A percentile compares a stretch with the other conserved stretches of the same genome.
Conservation (phyloP, 2,888 invertebrate species). For the Listrodromus nycthemerus region DNA sequence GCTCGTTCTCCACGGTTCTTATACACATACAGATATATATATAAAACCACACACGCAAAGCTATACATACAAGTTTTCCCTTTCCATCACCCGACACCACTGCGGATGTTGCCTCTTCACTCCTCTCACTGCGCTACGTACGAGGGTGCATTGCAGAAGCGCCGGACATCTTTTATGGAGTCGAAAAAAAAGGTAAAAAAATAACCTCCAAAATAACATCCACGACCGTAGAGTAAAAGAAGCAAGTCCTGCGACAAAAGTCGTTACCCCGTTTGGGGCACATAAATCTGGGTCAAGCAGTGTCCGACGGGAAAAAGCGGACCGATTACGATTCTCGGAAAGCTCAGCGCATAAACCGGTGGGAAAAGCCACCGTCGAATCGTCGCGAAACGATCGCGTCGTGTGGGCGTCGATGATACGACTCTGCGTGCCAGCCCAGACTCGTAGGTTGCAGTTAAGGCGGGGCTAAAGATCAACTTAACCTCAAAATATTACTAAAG, state of each 20-base stretch:
- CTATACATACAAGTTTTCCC: slow-evolving; percentile 44
- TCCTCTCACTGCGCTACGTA: slow-evolving; percentile 23
- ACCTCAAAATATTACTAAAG: no score
- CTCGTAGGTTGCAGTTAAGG: neutral
- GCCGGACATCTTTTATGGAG: neutral
- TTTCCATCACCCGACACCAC: slow-evolving; percentile 63
- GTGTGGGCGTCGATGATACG: neutral
- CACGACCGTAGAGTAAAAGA: neutral
- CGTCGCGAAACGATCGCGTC: slow-evolving; percentile 14
- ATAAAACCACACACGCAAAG: slow-evolving; percentile 10
- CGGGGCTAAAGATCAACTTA: no score
- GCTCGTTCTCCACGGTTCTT: slow-evolving; percentile 38
- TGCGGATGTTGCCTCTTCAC: slow-evolving; percentile 64
- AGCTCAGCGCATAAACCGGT: neutral
- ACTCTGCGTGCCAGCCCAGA: neutral
- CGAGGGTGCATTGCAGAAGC: slow-evolving; percentile 57
- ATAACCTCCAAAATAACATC: neutral
- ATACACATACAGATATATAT: slow-evolving; percentile 13
- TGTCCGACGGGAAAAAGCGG: slow-evolving; percentile 4
- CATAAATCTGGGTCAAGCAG: slow-evolving; percentile 28
- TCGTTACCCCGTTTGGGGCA: no score
- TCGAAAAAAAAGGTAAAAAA: neutral
- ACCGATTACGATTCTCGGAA: slow-evolving; percentile 16
- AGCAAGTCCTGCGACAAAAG: neutral
- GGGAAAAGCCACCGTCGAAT: slow-evolving; percentile 10